Percentiles rank a stretch among this genome's conserved stretches.
Evolutionary conservation across 2,113 vertebrate species (phyloP).

Genomic region (Mixornis gularis): DNA sequence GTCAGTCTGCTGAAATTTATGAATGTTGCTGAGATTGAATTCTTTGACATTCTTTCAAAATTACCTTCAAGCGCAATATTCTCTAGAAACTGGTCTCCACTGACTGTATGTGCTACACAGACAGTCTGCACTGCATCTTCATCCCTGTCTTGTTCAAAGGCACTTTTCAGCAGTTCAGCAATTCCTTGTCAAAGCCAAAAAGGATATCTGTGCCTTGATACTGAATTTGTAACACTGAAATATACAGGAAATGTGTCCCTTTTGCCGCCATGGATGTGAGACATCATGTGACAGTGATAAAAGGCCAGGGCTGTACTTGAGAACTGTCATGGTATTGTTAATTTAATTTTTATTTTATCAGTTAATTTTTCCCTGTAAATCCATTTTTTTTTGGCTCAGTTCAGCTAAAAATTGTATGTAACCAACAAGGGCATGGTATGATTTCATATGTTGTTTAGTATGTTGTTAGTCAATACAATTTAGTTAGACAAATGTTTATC

Average conservation of each 20-base stretch:
- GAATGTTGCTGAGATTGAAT: background rate
- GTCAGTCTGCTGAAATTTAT: background rate
- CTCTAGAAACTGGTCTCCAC: background rate
- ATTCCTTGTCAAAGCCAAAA: conserved; percentile 19
- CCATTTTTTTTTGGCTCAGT: background rate
- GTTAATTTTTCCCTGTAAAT: background rate
- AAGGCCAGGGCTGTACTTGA: background rate
- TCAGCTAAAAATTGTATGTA: background rate
- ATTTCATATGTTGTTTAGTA: background rate
- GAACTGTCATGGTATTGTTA: background rate
- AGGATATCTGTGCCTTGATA: conserved; percentile 29
- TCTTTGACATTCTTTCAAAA: conserved; percentile 33
- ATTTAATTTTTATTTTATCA: background rate
- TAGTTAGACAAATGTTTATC: background rate
- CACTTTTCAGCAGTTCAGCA: conserved; percentile 34
- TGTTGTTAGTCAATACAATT: background rate
- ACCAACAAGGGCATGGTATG: background rate
- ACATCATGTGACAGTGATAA: background rate
- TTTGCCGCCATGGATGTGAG: background rate
- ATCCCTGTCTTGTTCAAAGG: conserved; percentile 33
- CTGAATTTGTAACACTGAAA: background rate
- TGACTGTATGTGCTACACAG: background rate
- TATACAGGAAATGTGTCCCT: background rate
- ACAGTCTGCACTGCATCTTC: background rate
- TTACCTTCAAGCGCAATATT: conserved; percentile 6